A percentile compares a stretch with the other conserved stretches of the same genome.
phyloP scores from a whole-genome alignment of 2,797 vertebrate genomes.

The Micrastur ruficollis region DNA sequence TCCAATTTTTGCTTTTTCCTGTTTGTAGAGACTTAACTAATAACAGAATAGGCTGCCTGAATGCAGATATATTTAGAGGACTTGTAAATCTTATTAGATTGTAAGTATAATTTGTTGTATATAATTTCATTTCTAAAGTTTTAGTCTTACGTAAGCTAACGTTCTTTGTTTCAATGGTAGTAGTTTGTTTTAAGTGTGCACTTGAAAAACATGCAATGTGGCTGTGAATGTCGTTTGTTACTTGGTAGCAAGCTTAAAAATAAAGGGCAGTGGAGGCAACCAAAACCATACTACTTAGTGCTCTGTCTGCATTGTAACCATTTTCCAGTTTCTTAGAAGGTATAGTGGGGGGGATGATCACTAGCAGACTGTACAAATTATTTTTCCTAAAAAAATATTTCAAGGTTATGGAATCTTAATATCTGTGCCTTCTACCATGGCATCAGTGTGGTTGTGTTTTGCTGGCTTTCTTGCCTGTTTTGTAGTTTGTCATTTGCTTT shows the following conservation, averaged over 20 bases:
- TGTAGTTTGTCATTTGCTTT: not conserved
- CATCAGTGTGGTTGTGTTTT: not conserved
- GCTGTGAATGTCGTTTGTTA: not conserved
- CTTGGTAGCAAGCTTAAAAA: not conserved
- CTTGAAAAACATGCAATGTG: not conserved
- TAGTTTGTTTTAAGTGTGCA: not conserved
- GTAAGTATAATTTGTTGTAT: constrained; percentile 83
- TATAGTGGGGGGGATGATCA: not conserved
- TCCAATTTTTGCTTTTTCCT: not conserved
- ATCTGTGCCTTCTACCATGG: not conserved
- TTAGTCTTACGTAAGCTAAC: not conserved
- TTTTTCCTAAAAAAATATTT: not conserved
- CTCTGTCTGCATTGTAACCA: not conserved
- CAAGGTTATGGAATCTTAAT: not conserved
- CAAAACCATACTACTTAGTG: not conserved
- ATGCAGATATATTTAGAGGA: constrained; percentile 91
- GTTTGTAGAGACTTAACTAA: constrained; percentile 90
- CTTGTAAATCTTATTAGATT: constrained; percentile 86
- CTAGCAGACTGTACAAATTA: not conserved
- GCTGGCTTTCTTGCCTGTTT: not conserved
- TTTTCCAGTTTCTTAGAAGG: not conserved
- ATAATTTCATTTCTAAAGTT: not conserved
- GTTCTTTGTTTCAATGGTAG: not conserved
- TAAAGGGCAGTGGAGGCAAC: not conserved
- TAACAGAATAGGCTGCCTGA: constrained; percentile 95